Evolutionary conservation across 2,113 vertebrate species (phyloP).

Genomic region (Sylvietta virens): DNA sequence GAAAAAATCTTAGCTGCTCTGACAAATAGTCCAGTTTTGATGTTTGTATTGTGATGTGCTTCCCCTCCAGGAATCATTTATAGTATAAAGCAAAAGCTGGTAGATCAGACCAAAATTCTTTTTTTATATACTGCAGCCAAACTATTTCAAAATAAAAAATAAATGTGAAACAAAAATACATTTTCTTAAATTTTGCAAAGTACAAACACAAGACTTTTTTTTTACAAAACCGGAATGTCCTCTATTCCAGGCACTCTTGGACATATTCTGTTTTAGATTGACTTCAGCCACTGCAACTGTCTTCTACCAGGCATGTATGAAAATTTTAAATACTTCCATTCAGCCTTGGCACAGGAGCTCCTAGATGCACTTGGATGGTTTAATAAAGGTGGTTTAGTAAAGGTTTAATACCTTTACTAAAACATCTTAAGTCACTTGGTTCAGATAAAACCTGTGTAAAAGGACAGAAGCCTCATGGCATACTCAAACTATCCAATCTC

Average conservation of each 20-base stretch:
- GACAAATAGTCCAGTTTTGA: neutral
- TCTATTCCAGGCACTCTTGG: neutral
- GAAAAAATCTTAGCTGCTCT: neutral
- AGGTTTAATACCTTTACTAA: neutral
- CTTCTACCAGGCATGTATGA: neutral
- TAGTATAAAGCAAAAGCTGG: neutral
- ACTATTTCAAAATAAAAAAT: neutral
- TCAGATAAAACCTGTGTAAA: neutral
- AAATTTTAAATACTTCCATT: neutral
- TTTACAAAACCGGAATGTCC: neutral
- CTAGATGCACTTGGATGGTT: neutral
- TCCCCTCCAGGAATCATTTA: neutral
- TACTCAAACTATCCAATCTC: neutral
- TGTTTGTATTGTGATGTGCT: neutral
- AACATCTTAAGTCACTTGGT: neutral
- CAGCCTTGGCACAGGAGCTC: neutral
- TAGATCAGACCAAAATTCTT: neutral
- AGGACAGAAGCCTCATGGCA: neutral
- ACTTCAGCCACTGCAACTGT: neutral
- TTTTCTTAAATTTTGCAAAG: neutral
- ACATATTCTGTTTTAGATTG: neutral
- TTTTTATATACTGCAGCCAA: neutral
- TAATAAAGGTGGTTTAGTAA: no score
- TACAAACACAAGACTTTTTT: neutral
- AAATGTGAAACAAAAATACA: neutral